A percentile compares a stretch with the other conserved stretches of the same genome.
Evolutionary conservation across 2,888 invertebrate species (phyloP).

Genomic region (Pollenia griseotomentosa): DNA sequence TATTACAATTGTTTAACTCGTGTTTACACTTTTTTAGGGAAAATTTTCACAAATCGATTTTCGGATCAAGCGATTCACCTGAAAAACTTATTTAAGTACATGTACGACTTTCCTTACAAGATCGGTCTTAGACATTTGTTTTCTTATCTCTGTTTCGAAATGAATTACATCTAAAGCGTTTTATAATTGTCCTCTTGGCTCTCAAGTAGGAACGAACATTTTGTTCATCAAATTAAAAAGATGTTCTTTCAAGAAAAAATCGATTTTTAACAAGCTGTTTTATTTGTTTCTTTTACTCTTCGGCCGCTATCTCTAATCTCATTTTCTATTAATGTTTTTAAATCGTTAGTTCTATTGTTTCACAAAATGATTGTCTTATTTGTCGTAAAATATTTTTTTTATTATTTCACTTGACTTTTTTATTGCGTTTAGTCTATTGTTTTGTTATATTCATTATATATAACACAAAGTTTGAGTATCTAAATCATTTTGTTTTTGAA

Average conservation of each 20-base stretch:
- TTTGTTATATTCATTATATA: not conserved
- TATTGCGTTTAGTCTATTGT: slow-evolving; percentile 5
- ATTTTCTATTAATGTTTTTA: slow-evolving; percentile 15
- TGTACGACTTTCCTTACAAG: not conserved
- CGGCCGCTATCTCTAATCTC: slow-evolving; percentile 34
- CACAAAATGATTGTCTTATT: slow-evolving; percentile 14
- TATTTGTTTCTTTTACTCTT: slow-evolving; percentile 8
- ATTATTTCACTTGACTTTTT: slow-evolving; percentile 5
- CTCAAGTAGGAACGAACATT: not conserved
- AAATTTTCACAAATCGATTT: slow-evolving; percentile 10
- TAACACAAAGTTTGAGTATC: not conserved
- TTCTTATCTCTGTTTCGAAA: not conserved
- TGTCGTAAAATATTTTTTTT: slow-evolving; percentile 18
- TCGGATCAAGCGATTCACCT: not conserved
- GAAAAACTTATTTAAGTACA: not conserved
- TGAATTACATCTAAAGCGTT: slow-evolving; percentile 12
- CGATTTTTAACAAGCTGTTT: slow-evolving; percentile 41
- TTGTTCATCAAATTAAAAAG: not conserved
- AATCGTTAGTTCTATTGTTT: slow-evolving; percentile 49
- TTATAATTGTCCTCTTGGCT: not conserved
- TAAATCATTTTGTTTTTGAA: slow-evolving; percentile 36
- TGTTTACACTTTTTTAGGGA: slow-evolving; percentile 23
- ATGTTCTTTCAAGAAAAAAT: not conserved
- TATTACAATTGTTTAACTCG: slow-evolving; percentile 3
- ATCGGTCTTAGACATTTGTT: not conserved